Evolutionary conservation across 2,888 invertebrate species (phyloP), one percentile per base, ranked within the genome.

Genomic region (Cheilosia vulpina): DNA sequence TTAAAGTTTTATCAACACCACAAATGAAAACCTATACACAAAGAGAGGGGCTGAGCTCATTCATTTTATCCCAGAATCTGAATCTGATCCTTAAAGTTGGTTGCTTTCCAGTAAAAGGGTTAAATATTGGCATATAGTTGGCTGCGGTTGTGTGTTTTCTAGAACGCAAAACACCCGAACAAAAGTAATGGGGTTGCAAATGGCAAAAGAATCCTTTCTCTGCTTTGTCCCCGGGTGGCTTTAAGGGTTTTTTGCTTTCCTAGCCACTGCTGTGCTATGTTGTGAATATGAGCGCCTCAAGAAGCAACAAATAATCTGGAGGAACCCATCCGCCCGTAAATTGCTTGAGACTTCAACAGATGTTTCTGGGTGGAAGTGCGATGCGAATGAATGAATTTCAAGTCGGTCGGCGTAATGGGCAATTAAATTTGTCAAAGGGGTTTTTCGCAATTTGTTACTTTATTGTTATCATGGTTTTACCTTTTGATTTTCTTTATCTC

Each of bases 1-100:
- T 90, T 90, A 90, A 90, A 90, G 90, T 90, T 90, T 90, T 90
- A 90, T 90, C 89, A 90, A 87, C 87, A 87, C 88, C 88, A 87
- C 89, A 89, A 90, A 89, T 88, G 89, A 87, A 88, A 88, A 87
- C 89, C 88, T 78, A 87, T 75, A 85, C 87, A 62, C 45, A 55
- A 41, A 53, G 45, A 27, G 41, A n/a, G 65, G 69, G 84, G 75
- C 58, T 76, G 79, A 62, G 71, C 76, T 76, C 81, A 81, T 85
- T 85, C 85, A 85, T 81, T 81, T 76, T 62, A 77, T 81, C 76
- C 77, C 62, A 38, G 38, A 38, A 38, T 38, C 66, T 41, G 85
- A 85, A 85, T 85, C 85, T 85, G 85, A 85, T 85, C 76, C 81
- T 85, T 85, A 77, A 72, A 85, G 85, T 76, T 71, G 57, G 45